Evolutionary conservation across 2,113 vertebrate genomes (phyloP).

Genomic region (Cisticola juncidis): DNA sequence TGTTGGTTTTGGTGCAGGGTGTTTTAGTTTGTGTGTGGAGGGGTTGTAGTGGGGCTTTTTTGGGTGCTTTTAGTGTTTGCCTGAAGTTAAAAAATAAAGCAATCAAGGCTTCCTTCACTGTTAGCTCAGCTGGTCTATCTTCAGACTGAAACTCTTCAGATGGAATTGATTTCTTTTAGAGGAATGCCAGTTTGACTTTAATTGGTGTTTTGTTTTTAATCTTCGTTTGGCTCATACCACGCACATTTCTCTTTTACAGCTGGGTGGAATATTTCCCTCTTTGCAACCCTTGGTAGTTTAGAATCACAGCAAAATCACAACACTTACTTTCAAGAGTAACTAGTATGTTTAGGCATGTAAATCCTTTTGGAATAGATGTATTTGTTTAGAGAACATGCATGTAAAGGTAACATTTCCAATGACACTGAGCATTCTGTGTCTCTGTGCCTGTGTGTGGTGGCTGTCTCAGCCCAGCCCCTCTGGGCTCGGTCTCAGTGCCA

Average conservation of each 20-base stretch:
- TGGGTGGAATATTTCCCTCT: neutral
- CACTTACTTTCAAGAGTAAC: neutral
- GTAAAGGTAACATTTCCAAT: neutral
- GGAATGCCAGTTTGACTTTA: neutral
- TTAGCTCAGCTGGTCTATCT: conserved; percentile 14
- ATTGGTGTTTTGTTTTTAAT: conserved; percentile 17
- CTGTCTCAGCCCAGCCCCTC: neutral
- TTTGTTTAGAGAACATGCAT: neutral
- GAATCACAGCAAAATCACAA: neutral
- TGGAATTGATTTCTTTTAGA: conserved; percentile 23
- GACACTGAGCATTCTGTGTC: neutral
- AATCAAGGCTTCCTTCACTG: neutral
- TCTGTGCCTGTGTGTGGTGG: neutral
- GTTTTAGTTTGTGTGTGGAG: neutral
- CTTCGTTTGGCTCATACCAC: neutral
- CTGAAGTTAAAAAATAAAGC: neutral
- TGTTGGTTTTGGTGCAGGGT: neutral
- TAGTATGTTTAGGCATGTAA: neutral
- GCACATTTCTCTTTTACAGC: neutral
- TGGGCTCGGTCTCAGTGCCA: accelerated
- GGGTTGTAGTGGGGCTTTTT: neutral
- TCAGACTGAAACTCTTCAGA: neutral
- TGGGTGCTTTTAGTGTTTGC: neutral
- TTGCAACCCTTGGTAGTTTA: neutral
- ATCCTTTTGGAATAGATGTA: accelerated